Evolutionary conservation across 2,888 invertebrate genomes (phyloP).

Genomic region (Patella pellucida): DNA sequence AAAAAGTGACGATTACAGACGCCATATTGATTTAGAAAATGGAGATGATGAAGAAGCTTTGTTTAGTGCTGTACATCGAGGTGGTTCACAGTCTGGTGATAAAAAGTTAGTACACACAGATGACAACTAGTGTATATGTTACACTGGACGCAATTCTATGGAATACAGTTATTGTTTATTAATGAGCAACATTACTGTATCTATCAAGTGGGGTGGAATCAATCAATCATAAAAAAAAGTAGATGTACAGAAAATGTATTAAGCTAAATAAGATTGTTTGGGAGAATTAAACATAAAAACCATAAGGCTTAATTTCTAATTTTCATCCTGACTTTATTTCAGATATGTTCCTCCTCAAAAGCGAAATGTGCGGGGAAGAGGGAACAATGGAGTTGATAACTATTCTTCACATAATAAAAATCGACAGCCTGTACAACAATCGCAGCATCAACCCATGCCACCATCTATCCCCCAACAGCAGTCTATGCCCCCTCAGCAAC

Average conservation of each 20-base stretch:
- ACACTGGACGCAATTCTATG: too few species aligned
- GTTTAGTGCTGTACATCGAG: constrained; percentile 86
- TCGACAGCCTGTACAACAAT: constrained; percentile 14
- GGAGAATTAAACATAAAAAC: too few species aligned
- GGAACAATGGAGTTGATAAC: constrained; percentile 17
- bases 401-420: constrained; percentile 7
- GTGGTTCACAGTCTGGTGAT: constrained; percentile 17
- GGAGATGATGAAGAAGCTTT: constrained; percentile 79
- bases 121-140: too few species aligned
- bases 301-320: background rate
- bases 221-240: too few species aligned
- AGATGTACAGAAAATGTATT: too few species aligned
- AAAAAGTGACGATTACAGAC: constrained; percentile 84
- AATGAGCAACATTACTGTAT: too few species aligned
- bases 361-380: constrained; percentile 29
- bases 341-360: constrained; percentile 52
- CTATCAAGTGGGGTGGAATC: too few species aligned
- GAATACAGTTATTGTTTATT: too few species aligned
- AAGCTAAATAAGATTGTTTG: too few species aligned
- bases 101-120: background rate
- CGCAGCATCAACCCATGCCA: constrained; percentile 21
- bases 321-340: constrained; percentile 20
- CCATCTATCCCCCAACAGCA: constrained; percentile 10
- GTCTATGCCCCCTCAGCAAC: constrained; percentile 14
- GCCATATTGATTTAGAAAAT: constrained; percentile 88